Evolutionary conservation across 1,140 invertebrate species (phyloP).

Genomic region (Hermetia illucens): DNA sequence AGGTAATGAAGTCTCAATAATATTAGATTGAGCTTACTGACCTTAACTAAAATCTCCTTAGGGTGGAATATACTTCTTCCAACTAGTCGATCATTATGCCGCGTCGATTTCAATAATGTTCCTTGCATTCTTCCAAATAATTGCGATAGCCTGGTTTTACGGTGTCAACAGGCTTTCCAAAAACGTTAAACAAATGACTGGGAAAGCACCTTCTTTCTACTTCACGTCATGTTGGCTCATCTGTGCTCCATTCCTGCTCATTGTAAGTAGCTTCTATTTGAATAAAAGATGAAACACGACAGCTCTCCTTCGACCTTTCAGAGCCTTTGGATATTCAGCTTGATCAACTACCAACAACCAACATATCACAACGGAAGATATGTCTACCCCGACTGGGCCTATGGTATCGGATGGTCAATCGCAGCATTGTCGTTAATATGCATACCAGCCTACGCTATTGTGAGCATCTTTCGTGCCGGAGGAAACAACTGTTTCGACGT

Average conservation of each 20-base stretch:
- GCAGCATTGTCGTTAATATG: slow-evolving; percentile 69
- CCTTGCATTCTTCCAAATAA: slow-evolving; percentile 81
- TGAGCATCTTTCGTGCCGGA: slow-evolving; percentile 51
- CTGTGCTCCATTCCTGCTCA: slow-evolving; percentile 61
- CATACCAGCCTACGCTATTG: slow-evolving; percentile 67
- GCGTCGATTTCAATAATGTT: slow-evolving; percentile 84
- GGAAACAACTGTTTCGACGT: slow-evolving; percentile 61
- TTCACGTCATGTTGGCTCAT: slow-evolving; percentile 75
- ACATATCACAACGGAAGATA: slow-evolving; percentile 64
- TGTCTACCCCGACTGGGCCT: slow-evolving; percentile 70
- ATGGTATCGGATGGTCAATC: slow-evolving; percentile 74
- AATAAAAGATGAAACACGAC: neutral
- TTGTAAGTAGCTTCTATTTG: slow-evolving; percentile 38
- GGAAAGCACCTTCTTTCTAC: slow-evolving; percentile 57
- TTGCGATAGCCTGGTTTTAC: slow-evolving; percentile 83
- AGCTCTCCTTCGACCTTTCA: slow-evolving; percentile 25
- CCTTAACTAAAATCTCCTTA: slow-evolving; percentile 7
- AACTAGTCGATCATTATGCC: slow-evolving; percentile 84
- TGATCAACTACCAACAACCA: slow-evolving; percentile 73
- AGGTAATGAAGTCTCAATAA: slow-evolving; percentile 20
- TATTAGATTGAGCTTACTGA: neutral
- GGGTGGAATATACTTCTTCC: slow-evolving; percentile 85
- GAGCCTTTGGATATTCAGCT: slow-evolving; percentile 73
- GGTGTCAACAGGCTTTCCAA: slow-evolving; percentile 63
- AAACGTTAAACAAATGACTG: slow-evolving; percentile 82